phyloP scores from a whole-genome alignment of 2,113 vertebrate species.

The Callithrix jacchus region DNA sequence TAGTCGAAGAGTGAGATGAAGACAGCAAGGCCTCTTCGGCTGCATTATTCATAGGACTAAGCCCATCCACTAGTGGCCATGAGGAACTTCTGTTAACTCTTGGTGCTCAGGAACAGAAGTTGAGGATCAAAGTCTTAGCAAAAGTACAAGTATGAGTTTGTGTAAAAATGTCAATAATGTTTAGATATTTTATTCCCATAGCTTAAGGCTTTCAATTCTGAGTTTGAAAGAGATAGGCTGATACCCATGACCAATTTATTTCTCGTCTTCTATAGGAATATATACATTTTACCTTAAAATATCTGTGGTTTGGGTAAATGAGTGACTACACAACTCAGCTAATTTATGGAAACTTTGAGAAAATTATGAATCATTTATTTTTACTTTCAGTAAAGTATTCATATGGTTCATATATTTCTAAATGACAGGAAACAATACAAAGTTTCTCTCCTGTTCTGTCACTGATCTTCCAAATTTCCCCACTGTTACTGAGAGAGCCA shows the following conservation, averaged over 20 bases:
- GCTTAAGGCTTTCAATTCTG: not conserved
- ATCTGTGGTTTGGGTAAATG: not conserved
- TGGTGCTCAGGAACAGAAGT: conserved; percentile 32
- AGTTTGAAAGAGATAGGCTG: not conserved
- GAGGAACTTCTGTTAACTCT: conserved; percentile 66
- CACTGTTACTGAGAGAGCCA: not conserved
- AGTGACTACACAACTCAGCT: not conserved
- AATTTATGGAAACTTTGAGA: not conserved
- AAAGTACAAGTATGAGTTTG: not conserved
- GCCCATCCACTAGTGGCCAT: conserved; percentile 45
- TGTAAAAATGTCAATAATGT: not conserved
- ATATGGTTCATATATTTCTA: not conserved
- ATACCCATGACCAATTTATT: not conserved
- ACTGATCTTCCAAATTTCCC: not conserved
- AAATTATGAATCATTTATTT: not conserved
- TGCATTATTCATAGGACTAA: conserved; percentile 80
- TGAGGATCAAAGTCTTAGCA: conserved; percentile 13
- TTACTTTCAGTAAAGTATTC: not conserved
- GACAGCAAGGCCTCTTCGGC: conserved; percentile 57
- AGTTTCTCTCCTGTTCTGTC: not conserved
- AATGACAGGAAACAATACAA: not conserved
- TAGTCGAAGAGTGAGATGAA: conserved; percentile 61
- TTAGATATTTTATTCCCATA: not conserved
- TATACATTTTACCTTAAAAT: not conserved
- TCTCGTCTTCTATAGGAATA: not conserved